phyloP scores from a whole-genome alignment of 2,113 vertebrate species.

The Alexandromys fortis region DNA sequence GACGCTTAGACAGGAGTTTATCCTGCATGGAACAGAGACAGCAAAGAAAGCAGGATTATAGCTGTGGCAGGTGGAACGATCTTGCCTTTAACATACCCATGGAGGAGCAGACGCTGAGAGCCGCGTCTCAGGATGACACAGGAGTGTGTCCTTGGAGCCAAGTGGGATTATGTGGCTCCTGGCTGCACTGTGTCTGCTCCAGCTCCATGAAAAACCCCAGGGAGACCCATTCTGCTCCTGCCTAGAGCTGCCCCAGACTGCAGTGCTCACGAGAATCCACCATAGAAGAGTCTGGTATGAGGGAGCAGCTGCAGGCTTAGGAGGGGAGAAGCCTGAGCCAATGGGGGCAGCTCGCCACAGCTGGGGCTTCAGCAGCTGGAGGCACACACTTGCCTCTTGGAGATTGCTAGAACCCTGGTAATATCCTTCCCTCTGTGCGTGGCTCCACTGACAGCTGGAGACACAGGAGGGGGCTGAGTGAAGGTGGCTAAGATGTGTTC shows the following conservation, averaged over 20 bases:
- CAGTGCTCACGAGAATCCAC: no score
- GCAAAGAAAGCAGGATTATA: constrained; percentile 69
- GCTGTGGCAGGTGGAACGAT: constrained; percentile 37
- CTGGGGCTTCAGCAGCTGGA: neutral
- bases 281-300: neutral
- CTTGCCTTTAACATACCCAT: constrained; percentile 41
- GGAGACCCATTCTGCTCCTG: neutral
- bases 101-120: neutral
- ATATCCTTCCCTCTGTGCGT: neutral
- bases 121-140: neutral
- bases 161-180: neutral
- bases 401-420: neutral
- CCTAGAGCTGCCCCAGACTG: neutral
- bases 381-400: neutral
- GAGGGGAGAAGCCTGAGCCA: neutral
- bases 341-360: neutral
- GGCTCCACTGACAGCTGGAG: neutral
- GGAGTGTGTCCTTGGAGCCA: constrained; percentile 3
- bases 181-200: neutral
- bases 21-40: constrained; percentile 88
- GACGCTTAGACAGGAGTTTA: constrained; percentile 84
- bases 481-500: neutral
- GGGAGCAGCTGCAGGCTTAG: neutral
- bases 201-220: neutral
- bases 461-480: neutral